Evolutionary conservation across 2,797 vertebrate genomes (phyloP).

Genomic region (Tenualosa ilisha): DNA sequence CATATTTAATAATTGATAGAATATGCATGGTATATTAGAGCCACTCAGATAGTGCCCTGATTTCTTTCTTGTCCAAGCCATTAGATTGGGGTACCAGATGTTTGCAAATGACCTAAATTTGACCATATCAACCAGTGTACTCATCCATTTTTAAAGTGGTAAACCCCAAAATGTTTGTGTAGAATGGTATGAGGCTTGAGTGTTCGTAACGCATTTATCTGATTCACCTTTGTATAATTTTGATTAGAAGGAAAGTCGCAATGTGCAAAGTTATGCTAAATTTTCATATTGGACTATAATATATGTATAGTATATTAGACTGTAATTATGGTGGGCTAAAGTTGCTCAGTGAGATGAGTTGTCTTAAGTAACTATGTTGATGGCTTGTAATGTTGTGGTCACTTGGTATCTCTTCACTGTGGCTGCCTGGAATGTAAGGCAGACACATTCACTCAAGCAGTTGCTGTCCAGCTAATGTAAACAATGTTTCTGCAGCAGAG

Average conservation of each 20-base stretch:
- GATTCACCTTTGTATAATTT: background rate
- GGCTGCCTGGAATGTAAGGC: background rate
- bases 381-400: constrained; percentile 1
- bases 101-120: constrained; percentile 7
- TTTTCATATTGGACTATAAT: background rate
- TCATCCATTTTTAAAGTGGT: background rate
- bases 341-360: background rate
- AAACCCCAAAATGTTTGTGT: background rate
- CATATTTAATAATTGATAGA: background rate
- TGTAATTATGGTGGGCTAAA: background rate
- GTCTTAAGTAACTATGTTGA: background rate
- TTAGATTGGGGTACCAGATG: background rate
- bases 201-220: background rate
- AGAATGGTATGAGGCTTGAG: background rate
- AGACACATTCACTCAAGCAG: constrained; percentile 4
- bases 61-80: background rate
- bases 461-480: constrained; percentile 7
- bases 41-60: background rate
- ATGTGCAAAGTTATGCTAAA: background rate
- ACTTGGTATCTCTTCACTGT: background rate
- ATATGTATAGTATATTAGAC: background rate
- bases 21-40: background rate
- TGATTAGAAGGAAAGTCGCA: background rate
- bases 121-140: background rate
- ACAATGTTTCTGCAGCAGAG: constrained; percentile 2